Conservation (phyloP, 2,113 vertebrate species). For the Polyodon spathula region DNA sequence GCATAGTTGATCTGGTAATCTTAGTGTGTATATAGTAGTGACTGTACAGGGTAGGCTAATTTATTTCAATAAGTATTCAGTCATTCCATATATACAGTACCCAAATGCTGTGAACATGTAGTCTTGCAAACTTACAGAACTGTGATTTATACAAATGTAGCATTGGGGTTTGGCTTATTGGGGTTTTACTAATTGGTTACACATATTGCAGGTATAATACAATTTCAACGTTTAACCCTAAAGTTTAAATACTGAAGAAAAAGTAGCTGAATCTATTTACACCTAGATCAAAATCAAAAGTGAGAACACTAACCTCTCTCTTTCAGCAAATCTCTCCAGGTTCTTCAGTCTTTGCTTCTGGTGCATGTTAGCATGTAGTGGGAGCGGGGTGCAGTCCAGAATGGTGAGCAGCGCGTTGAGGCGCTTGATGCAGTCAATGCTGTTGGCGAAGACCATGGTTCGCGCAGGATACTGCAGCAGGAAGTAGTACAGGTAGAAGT, state of each 20-base stretch:
- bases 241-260: not conserved
- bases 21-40: not conserved
- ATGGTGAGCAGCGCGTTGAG: constrained; percentile 80
- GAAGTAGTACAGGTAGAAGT: constrained; percentile 92
- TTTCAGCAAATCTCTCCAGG: constrained; percentile 84
- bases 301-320: constrained; percentile 65
- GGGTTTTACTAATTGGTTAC: too few relatives aligned
- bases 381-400: constrained; percentile 69
- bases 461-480: constrained; percentile 83
- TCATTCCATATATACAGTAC: too few relatives aligned
- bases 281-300: not conserved
- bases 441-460: constrained; percentile 95
- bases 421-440: constrained; percentile 91
- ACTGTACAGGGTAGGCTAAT: too few relatives aligned
- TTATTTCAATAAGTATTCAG: too few relatives aligned
- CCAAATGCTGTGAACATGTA: too few relatives aligned
- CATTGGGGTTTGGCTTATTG: too few relatives aligned
- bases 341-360: constrained; percentile 95
- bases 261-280: not conserved
- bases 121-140: too few relatives aligned
- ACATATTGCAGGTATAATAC: not conserved
- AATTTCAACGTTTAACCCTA: too few relatives aligned
- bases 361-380: constrained; percentile 94
- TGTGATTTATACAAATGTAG: too few relatives aligned
- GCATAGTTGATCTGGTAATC: constrained; percentile 45